Evolutionary conservation across 2,888 invertebrate species (phyloP).

Genomic region (Sericinus montela): DNA sequence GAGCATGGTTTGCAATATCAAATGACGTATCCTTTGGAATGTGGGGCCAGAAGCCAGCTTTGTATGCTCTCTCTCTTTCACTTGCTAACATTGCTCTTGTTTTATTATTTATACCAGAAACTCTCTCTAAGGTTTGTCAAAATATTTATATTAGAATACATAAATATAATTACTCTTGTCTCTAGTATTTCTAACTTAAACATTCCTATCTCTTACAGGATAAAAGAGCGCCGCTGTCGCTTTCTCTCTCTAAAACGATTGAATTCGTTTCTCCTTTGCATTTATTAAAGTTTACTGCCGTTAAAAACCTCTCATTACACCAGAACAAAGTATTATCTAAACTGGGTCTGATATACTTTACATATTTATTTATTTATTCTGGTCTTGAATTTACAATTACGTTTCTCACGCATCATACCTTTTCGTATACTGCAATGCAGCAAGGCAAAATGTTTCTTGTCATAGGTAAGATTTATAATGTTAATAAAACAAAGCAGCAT

Average conservation of each 20-base stretch:
- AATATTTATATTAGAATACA: background rate
- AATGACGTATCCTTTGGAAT: slow-evolving; percentile 75
- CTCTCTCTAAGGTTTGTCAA: slow-evolving; percentile 84
- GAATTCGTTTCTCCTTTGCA: slow-evolving; percentile 68
- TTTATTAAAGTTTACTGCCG: slow-evolving; percentile 81
- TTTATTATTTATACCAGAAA: slow-evolving; percentile 87
- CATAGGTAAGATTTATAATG: slow-evolving; percentile 81
- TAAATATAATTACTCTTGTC: background rate
- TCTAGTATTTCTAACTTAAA: background rate
- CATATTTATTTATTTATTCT: slow-evolving; percentile 96
- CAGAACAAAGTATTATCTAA: slow-evolving; percentile 83
- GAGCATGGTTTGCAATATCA: slow-evolving; percentile 90
- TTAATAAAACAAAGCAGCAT: too few relatives aligned
- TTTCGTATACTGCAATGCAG: slow-evolving; percentile 95
- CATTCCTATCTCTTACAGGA: slow-evolving; percentile 67
- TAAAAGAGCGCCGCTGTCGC: slow-evolving; percentile 84
- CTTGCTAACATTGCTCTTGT: slow-evolving; percentile 88
- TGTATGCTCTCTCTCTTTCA: slow-evolving; percentile 86
- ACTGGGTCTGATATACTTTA: slow-evolving; percentile 89
- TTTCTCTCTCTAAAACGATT: slow-evolving; percentile 82
- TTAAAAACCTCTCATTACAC: slow-evolving; percentile 80
- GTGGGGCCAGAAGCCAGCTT: slow-evolving; percentile 91
- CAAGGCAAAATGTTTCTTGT: slow-evolving; percentile 99
- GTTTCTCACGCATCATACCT: slow-evolving; percentile 95
- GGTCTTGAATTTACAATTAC: slow-evolving; percentile 98